A percentile compares a stretch with the other conserved stretches of the same genome.
These are phyloP conservation scores for Synchiropus splendidus DNA, from an alignment of 2,113 vertebrate genomes.

Conservation along the genomic window DNA sequence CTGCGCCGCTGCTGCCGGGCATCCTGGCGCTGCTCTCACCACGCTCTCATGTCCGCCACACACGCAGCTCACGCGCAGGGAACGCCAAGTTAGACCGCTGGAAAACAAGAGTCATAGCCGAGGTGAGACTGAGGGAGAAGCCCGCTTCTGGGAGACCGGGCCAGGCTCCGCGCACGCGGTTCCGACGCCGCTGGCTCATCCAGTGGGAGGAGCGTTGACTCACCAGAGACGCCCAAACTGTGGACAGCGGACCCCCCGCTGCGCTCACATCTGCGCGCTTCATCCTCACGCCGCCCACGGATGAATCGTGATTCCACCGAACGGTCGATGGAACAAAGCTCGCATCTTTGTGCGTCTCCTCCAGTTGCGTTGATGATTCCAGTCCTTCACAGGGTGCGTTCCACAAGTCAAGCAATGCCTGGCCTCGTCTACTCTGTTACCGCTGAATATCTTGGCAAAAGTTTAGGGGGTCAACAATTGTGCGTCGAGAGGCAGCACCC, in stretches of 20 bases:
- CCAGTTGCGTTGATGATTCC: too few relatives aligned
- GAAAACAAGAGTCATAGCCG: not conserved
- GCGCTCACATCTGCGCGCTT: not conserved
- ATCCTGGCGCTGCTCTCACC: conserved; percentile 81
- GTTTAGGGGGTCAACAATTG: too few relatives aligned
- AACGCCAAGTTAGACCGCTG: not conserved
- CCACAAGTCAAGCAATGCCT: too few relatives aligned
- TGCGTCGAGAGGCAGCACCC: too few relatives aligned
- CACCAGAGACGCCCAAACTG: conserved; percentile 27
- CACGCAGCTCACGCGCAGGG: not conserved
- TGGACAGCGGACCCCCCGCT: conserved; percentile 6
- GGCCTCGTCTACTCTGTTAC: too few relatives aligned
- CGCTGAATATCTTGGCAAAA: too few relatives aligned
- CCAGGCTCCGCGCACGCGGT: conserved; percentile 17
- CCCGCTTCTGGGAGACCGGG: conserved; percentile 9
- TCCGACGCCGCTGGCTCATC: conserved; percentile 28
- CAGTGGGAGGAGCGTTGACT: conserved; percentile 48
- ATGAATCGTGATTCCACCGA: too few relatives aligned
- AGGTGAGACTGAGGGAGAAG: not conserved
- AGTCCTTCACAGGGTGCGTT: too few relatives aligned
- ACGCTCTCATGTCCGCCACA: conserved; percentile 19
- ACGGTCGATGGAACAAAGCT: too few relatives aligned
- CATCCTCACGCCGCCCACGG: too few relatives aligned
- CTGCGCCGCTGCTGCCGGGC: conserved; percentile 78
- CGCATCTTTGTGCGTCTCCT: too few relatives aligned